Evolutionary conservation across 2,888 invertebrate genomes (phyloP), one percentile per base, ranked within the genome.

Genomic region (Agrenia bidenticulata): DNA sequence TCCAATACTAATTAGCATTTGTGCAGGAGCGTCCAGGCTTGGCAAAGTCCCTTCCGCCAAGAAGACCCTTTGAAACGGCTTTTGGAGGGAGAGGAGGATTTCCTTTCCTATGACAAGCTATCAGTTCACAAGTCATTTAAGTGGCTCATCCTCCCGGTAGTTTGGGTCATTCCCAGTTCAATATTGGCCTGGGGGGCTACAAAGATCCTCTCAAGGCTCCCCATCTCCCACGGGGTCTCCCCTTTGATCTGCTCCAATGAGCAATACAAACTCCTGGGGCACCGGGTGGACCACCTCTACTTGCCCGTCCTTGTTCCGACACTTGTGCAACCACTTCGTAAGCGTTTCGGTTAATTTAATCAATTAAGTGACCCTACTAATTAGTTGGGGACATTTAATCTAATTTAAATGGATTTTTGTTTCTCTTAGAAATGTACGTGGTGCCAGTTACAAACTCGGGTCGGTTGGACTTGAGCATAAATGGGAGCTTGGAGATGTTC

Each of bases 391-490:
- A n/a, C n/a, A n/a, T n/a, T n/a, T n/a, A n/a, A n/a, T 32, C 32
- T 32, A 32, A 4, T 32, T 32, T 32, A 11, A 32, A 32, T 32
- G 32, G 11, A 32, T 7, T 32, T 32, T 7, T 32, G 11, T 32
- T 4, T 4, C 24, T 56, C 21, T n/a, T 23, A 63, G 63, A 37
- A 23, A 21, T 63, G 39, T 37, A 57, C 39, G 41, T 41, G 13
- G 63, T 63, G 5, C 50, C 57, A 9, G 27, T 41, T 1, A 50
- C 37, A n/a, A 56, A 63, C n/a, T 63, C 63, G 5, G 63, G 63
- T 4, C 49, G 37, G 23, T 51, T 63, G 37, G 63, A 63, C 32
- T 13, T 63, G 1, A 58, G 50, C 26, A 32, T 63, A 1, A 63
- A 57, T 37, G 63, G 57, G 11, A 42, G 42, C 5, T 5, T 27